Evolutionary conservation across 2,888 invertebrate genomes (phyloP), one percentile per base, ranked within the genome.

Genomic region (Pristionchus exspectatus): DNA sequence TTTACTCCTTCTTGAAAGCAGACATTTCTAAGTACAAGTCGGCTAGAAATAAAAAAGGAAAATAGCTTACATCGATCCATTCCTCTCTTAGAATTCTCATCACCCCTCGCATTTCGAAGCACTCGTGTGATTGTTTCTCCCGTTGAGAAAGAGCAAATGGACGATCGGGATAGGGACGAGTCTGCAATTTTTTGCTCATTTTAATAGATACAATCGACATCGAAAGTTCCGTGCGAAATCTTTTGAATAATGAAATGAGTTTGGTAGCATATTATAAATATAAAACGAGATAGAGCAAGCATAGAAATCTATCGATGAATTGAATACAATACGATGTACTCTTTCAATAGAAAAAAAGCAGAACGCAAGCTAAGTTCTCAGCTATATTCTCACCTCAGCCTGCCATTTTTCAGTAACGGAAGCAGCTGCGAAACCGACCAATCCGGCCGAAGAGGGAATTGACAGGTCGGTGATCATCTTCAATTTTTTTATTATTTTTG

Each of bases 131-230:
- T n/a, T 81, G 81, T 50, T 81, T 81, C 54, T 81, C 50, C 14
- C 16, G 10, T 18, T 81, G 81, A 27, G 38, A 44, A 9, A 81
- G 50, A 9, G 81, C 81, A 50, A 81, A 81, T 14, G 81, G 81
- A 54, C 81, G 81, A 27, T 81, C 81, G 81, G 81, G 50, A 54
- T 81, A 33, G 14, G 81, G 81, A 12, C 81, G 81, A 27, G 81
- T 81, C 81, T 81, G 16, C 38, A 50, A 24, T 44, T 5, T 1
- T 9, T 7, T 27, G 14, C 30, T 30, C 9, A n/a, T n/a, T 72
- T 72, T 72, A 14, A 30, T 33, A 12, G 44, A 7, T 50, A 50
- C 44, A 50, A 50, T 9, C 9, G 12, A 50, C 12, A 50, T 50
- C 12, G 9, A 50, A 50, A 10, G 44, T 7, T 12, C 10, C 44